phyloP scores from a whole-genome alignment of 1,140 invertebrate species.

The Euura saliciscinereae region DNA sequence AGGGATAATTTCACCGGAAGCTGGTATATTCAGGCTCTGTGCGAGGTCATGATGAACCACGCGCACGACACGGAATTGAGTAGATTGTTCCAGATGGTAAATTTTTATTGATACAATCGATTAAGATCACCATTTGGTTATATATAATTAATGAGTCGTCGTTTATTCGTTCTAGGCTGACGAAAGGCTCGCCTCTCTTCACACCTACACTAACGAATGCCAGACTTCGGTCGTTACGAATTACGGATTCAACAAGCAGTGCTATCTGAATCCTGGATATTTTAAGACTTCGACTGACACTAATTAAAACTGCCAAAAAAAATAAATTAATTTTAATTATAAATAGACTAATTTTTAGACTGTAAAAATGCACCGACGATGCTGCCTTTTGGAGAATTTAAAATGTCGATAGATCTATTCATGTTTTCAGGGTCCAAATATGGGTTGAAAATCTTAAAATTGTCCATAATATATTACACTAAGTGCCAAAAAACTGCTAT shows the following conservation, averaged over 20 bases:
- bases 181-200: conserved; percentile 48
- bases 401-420: no score
- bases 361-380: no score
- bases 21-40: conserved; percentile 80
- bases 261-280: conserved; percentile 69
- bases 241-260: conserved; percentile 67
- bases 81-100: conserved; percentile 70
- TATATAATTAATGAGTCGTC: not conserved
- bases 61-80: conserved; percentile 69
- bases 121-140: not conserved
- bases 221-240: conserved; percentile 64
- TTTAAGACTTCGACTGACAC: conserved; percentile 34
- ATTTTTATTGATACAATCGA: not conserved
- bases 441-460: no score
- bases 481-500: no score
- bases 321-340: not conserved
- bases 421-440: no score
- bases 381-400: no score
- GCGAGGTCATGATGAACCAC: conserved; percentile 73
- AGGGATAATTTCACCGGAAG: conserved; percentile 69
- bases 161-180: conserved; percentile 44
- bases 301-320: not conserved
- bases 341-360: no score
- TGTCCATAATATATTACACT: no score
- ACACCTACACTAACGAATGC: conserved; percentile 36